phyloP scores from a whole-genome alignment of 2,113 vertebrate genomes.

The Leucoraja erinaceus region DNA sequence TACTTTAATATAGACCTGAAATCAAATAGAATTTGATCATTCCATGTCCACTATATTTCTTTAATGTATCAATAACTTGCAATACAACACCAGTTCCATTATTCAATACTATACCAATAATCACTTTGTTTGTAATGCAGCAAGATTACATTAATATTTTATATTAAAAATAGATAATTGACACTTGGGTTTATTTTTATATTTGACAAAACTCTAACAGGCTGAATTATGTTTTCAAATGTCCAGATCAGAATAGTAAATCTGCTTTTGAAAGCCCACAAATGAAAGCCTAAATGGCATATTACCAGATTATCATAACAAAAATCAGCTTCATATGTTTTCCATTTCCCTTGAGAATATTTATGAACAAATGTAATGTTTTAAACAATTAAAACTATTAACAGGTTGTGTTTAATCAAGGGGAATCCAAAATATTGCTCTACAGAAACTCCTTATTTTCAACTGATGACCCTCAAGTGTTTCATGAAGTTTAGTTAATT shows the following conservation, averaged over 20 bases:
- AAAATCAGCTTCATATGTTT: neutral
- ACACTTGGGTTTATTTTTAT: neutral
- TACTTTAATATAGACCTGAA: slow-evolving; percentile 86
- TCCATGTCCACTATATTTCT: neutral
- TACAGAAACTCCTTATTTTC: neutral
- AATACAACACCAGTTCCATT: neutral
- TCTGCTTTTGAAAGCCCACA: neutral
- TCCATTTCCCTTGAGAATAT: neutral
- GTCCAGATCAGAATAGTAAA: neutral
- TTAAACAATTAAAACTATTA: neutral
- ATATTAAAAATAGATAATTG: neutral
- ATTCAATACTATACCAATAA: neutral
- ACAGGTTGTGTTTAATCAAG: neutral
- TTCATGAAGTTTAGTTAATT: neutral
- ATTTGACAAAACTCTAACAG: neutral
- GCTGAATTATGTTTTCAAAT: neutral
- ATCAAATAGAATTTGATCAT: neutral
- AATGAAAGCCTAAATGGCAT: neutral
- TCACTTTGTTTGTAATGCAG: neutral
- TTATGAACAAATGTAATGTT: neutral
- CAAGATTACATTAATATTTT: neutral
- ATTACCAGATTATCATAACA: neutral
- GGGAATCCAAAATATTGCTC: slow-evolving; percentile 7
- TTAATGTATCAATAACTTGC: neutral
- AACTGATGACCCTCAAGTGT: neutral